Conservation (phyloP, 64 coral and sea anemone species). For the Exaiptasia diaphana region DNA sequence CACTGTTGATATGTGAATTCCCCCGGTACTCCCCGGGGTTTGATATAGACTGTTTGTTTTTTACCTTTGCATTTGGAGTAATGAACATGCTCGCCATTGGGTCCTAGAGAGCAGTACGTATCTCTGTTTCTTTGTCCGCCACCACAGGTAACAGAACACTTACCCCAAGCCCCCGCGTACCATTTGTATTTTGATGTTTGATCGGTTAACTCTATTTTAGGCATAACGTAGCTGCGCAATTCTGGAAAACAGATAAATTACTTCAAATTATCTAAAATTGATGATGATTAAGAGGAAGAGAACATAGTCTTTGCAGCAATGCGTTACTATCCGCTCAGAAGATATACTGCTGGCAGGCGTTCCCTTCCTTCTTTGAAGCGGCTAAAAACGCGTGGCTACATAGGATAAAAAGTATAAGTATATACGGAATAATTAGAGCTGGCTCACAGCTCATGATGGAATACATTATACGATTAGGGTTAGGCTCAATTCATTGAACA, state of each 20-base stretch:
- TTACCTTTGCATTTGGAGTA: slow-evolving; percentile 63
- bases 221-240: slow-evolving; percentile 52
- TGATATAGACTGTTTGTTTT: background rate
- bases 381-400: too few relatives aligned
- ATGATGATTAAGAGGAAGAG: background rate
- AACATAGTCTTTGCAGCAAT: too few relatives aligned
- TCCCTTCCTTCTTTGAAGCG: background rate
- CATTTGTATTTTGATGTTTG: slow-evolving; percentile 48
- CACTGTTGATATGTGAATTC: too few relatives aligned
- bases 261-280: background rate
- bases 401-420: too few relatives aligned
- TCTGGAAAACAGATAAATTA: slow-evolving; percentile 7
- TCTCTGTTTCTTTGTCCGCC: slow-evolving; percentile 64
- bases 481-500: too few relatives aligned
- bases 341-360: background rate
- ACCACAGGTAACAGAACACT: slow-evolving; percentile 76
- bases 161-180: slow-evolving; percentile 55
- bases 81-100: slow-evolving; percentile 15
- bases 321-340: too few relatives aligned
- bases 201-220: background rate
- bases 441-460: too few relatives aligned
- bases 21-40: too few relatives aligned
- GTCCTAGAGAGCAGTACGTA: slow-evolving; percentile 34
- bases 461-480: too few relatives aligned
- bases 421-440: too few relatives aligned